Evolutionary conservation across 2,113 vertebrate genomes (phyloP).

Genomic region (Pheucticus melanocephalus): DNA sequence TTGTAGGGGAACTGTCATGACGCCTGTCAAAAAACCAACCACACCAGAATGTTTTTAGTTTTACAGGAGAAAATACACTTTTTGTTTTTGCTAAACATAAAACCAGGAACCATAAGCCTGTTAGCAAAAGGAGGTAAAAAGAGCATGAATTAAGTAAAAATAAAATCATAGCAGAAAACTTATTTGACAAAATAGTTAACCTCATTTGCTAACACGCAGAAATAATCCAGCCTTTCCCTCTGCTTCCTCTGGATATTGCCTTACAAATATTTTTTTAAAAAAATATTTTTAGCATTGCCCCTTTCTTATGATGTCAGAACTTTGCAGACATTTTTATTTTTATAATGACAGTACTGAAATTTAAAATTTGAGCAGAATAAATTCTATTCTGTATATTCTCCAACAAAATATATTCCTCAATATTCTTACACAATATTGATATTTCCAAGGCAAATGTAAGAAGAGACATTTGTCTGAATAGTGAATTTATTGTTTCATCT

Average conservation of each 20-base stretch:
- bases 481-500: conserved; percentile 32
- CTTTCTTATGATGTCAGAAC: background rate
- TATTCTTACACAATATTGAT: background rate
- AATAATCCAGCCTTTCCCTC: background rate
- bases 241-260: background rate
- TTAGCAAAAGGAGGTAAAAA: background rate
- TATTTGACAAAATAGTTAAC: background rate
- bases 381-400: background rate
- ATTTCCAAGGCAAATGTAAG: conserved; percentile 34
- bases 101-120: background rate
- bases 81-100: background rate
- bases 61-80: background rate
- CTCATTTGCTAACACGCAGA: background rate
- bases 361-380: conserved; percentile 1
- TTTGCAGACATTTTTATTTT: background rate
- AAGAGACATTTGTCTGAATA: conserved; percentile 29
- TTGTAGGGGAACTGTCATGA: background rate
- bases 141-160: background rate
- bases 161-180: background rate
- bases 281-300: background rate
- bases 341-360: background rate
- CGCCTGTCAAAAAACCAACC: conserved; percentile 10
- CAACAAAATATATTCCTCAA: background rate
- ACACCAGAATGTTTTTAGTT: background rate
- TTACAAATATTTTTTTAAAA: background rate